Base-by-base conservation (phyloP, 2,888 invertebrate species). In the Callyntrura guangdongensis region DNA sequence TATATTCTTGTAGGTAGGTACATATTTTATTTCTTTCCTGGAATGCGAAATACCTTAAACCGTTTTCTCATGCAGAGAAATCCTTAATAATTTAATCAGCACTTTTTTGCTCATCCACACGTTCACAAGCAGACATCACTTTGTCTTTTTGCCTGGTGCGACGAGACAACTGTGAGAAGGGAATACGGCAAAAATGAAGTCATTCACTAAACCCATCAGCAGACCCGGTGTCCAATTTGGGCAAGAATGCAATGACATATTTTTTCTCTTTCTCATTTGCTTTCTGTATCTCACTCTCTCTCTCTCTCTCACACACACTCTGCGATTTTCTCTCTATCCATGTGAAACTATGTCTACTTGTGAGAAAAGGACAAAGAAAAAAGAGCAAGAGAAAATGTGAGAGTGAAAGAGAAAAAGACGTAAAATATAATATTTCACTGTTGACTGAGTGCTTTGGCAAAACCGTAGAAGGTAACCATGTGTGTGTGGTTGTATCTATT, bases 41-140 rank as follows among this genome's bases (percentile, higher is more conserved):
- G n/a, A 53, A 12, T 53, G 22, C 17, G 9, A 22, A 64, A 67
- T 67, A 67, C 67, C 67, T 67, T 69, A 45, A 69, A 69, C 69
- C 14, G 36, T 69, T 36, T 22, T 25, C 64, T 64, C 64, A 22
- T 25, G 25, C n/a, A 9, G 9, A 64, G 22, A 25, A 12, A 12
- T 45, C n/a, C 45, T 36, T 69, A 69, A 69, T 69, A 69, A 69
- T 69, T 69, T 69, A 69, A 69, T 69, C 69, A 69, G 36, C 69
- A 69, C 45, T 69, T 69, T 69, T 69, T 45, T 45, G 9, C 17
- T n/a, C 69, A 69, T 69, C 45, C 69, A 61, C 61, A 61, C 14
- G 36, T 36, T 36, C 36, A 2, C 36, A 36, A 6, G 36, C 36
- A 36, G 36, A 36, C 36, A 36, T 36, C 36, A 56, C n/a, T 56